Conservation (phyloP, 2,888 invertebrate species). For the Sinodicranocentrus sp. region DNA sequence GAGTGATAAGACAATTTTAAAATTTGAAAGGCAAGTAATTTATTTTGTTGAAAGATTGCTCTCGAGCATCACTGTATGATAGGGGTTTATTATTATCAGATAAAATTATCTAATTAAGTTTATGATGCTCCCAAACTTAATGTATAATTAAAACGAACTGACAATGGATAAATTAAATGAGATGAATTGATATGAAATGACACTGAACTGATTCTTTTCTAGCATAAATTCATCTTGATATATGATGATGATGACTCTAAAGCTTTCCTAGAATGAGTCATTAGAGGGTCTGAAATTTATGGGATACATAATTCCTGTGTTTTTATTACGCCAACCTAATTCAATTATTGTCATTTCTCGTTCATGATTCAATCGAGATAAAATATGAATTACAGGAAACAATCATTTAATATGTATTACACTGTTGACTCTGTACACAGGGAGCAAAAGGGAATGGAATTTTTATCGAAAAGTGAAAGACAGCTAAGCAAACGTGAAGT, state of each 20-base stretch:
- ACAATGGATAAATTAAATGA: too few relatives aligned
- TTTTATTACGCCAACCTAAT: background rate
- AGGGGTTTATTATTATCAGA: too few relatives aligned
- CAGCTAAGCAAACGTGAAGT: conserved; percentile 23
- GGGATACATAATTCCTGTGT: background rate
- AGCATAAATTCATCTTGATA: background rate
- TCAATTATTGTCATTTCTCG: conserved; percentile 11
- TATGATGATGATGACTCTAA: background rate
- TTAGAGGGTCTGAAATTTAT: conserved; percentile 6
- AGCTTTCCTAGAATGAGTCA: too few relatives aligned
- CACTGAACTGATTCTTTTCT: conserved; percentile 34
- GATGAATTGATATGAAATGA: conserved; percentile 24
- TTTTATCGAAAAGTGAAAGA: conserved; percentile 39
- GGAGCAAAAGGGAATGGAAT: too few relatives aligned
- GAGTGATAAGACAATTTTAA: conserved; percentile 53
- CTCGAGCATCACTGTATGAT: too few relatives aligned
- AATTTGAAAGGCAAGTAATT: conserved; percentile 8
- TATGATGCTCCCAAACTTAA: too few relatives aligned
- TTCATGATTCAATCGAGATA: conserved; percentile 38
- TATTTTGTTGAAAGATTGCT: background rate
- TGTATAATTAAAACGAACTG: too few relatives aligned
- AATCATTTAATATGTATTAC: too few relatives aligned
- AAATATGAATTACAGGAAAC: conserved; percentile 21
- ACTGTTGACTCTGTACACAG: too few relatives aligned
- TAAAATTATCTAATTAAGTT: too few relatives aligned